Evolutionary conservation across 1,140 invertebrate species (phyloP).

Genomic region (Achatina immaculata): DNA sequence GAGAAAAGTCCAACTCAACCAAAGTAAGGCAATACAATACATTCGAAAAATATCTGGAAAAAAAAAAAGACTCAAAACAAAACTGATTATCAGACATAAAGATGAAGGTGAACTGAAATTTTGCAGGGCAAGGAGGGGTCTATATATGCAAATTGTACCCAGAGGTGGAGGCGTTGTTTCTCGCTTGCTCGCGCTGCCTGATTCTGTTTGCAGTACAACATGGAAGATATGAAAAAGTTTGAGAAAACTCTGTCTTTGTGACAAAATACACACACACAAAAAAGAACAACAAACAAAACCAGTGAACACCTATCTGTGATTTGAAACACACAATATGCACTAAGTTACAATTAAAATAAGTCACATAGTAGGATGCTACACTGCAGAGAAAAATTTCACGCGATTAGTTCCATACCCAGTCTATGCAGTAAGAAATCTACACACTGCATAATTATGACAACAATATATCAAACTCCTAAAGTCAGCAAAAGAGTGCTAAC

Average conservation of each 20-base stretch:
- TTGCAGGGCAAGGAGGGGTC: not conserved
- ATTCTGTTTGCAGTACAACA: constrained; percentile 16
- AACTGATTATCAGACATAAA: not conserved
- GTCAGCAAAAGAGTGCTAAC: not conserved
- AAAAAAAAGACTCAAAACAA: not conserved
- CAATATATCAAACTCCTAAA: not conserved
- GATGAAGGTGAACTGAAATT: not conserved
- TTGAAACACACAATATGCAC: constrained; percentile 1
- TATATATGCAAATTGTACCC: constrained; percentile 27
- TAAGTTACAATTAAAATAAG: too few relatives aligned
- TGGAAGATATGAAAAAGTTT: constrained; percentile 15
- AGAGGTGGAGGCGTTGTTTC: constrained; percentile 8
- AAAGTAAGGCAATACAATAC: constrained; percentile 8
- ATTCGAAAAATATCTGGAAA: not conserved
- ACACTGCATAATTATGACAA: not conserved
- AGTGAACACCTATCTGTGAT: not conserved
- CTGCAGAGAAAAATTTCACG: too few relatives aligned
- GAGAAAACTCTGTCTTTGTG: not conserved
- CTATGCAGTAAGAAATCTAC: too few relatives aligned
- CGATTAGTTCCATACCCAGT: too few relatives aligned
- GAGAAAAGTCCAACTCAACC: constrained; percentile 2
- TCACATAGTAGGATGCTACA: too few relatives aligned
- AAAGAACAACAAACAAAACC: too few relatives aligned
- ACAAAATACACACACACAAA: not conserved
- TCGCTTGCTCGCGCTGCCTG: constrained; percentile 16